Conservation (phyloP, 1,140 invertebrate species). For the Hycleus phaleratus region DNA sequence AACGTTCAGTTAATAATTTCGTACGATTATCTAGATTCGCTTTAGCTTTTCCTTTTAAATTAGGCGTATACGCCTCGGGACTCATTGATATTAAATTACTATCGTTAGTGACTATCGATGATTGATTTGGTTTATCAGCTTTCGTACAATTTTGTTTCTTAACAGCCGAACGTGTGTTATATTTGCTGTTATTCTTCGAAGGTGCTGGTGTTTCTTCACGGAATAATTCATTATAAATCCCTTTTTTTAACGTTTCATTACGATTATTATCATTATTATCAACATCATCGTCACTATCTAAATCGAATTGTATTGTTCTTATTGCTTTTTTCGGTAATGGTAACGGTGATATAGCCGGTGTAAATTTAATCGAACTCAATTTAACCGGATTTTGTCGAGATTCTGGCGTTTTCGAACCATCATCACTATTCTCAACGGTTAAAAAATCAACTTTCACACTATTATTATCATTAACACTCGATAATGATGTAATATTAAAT, state of each 20-base stretch:
- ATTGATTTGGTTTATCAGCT: neutral
- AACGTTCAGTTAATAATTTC: neutral
- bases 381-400: neutral
- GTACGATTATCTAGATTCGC: neutral
- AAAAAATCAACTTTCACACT: neutral
- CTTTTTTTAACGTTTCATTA: too few species aligned
- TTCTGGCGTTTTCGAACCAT: neutral
- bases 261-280: too few species aligned
- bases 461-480: neutral
- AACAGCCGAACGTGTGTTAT: too few species aligned
- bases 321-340: neutral
- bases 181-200: neutral
- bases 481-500: neutral
- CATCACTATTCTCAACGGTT: neutral
- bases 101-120: neutral
- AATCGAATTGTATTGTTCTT: neutral
- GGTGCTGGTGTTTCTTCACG: neutral
- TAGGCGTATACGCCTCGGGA: neutral
- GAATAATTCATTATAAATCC: neutral
- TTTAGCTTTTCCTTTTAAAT: neutral
- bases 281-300: neutral
- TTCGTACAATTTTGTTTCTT: neutral
- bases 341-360: neutral
- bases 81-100: neutral
- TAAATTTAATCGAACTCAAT: too few species aligned